Percentiles rank a stretch among this genome's conserved stretches.
Conservation (phyloP, 2,888 invertebrate genomes). For the Entomobrya proxima region DNA sequence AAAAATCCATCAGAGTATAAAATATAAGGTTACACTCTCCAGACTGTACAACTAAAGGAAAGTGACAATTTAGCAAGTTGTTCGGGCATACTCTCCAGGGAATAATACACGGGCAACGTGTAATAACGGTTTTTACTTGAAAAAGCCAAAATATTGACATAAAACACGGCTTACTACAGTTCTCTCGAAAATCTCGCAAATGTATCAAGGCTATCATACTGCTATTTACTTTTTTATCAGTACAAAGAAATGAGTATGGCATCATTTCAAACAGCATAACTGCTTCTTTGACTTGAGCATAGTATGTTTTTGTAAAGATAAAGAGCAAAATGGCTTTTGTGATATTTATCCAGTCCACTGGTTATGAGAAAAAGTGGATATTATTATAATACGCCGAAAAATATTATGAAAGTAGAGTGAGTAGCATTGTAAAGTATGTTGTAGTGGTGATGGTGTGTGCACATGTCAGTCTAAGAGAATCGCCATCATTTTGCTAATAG, state of each 20-base stretch:
- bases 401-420: too few relatives aligned
- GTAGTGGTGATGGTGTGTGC: too few relatives aligned
- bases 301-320: too few relatives aligned
- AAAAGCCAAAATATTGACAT: constrained; percentile 17
- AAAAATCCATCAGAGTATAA: too few relatives aligned
- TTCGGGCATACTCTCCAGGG: not conserved
- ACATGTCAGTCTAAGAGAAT: not conserved
- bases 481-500: constrained; percentile 43
- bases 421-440: not conserved
- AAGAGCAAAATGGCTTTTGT: too few relatives aligned
- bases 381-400: too few relatives aligned
- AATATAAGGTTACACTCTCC: too few relatives aligned
- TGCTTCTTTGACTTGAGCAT: too few relatives aligned
- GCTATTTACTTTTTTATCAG: not conserved
- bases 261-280: not conserved
- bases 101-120: not conserved
- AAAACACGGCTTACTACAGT: not conserved
- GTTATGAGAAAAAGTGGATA: too few relatives aligned
- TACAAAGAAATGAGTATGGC: not conserved
- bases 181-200: not conserved
- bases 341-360: too few relatives aligned
- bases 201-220: not conserved
- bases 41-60: not conserved
- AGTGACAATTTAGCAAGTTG: not conserved
- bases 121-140: constrained; percentile 2